These are phyloP conservation scores for Drosophila kanapiae DNA, from an alignment of 1,140 invertebrate genomes.

Conservation along the genomic window DNA sequence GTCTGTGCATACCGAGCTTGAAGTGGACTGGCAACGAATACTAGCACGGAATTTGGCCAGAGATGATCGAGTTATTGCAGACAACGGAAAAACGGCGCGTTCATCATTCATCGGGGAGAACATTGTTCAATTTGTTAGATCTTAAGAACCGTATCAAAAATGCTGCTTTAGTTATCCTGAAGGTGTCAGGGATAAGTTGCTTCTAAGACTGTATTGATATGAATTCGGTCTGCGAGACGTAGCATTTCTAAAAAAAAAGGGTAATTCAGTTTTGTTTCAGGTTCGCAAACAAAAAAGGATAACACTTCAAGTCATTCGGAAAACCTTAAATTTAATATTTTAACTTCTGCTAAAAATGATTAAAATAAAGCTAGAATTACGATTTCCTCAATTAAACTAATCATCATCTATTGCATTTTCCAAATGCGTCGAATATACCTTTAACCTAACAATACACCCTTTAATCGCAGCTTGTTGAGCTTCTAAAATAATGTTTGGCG, in stretches of 20 bases:
- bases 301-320: constrained; percentile 92
- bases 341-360: not conserved
- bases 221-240: constrained; percentile 89
- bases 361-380: not conserved
- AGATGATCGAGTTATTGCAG: constrained; percentile 95
- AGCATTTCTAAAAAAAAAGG: constrained; percentile 92
- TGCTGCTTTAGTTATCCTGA: constrained; percentile 88
- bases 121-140: constrained; percentile 91
- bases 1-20: constrained; percentile 89
- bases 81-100: constrained; percentile 92
- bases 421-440: too few species aligned
- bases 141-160: constrained; percentile 91
- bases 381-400: too few species aligned
- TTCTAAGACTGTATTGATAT: constrained; percentile 92
- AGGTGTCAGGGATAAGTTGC: constrained; percentile 97
- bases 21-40: constrained; percentile 93
- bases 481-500: too few species aligned
- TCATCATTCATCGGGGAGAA: constrained; percentile 98
- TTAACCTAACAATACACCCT: too few species aligned
- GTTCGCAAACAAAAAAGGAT: constrained; percentile 96
- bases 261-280: constrained; percentile 99
- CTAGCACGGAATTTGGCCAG: constrained; percentile 96
- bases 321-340: constrained; percentile 22
- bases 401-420: too few species aligned
- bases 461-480: too few species aligned